Base-by-base conservation (phyloP, 2,888 invertebrate genomes). In the Argyresthia albistria region DNA sequence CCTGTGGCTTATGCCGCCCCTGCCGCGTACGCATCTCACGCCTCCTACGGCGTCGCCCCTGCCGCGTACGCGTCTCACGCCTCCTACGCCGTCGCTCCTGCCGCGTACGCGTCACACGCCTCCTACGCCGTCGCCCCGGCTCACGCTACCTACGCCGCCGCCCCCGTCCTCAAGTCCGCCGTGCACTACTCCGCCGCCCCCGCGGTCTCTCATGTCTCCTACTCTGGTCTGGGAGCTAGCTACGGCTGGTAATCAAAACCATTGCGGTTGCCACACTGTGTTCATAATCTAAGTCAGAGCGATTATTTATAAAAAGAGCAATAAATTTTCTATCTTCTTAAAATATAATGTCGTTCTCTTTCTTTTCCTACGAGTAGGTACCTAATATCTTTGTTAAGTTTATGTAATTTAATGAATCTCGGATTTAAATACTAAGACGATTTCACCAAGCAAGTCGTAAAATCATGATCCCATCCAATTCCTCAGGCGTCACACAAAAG, bases 171-270 rank as follows among this genome's bases (percentile, higher is more conserved):
- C 35, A 16, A 45, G n/a, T 25, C 43, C 2, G 51, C 51, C 43
- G 36, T 48, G 37, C 7, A 11, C 16, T 60, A 57, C 14, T 73
- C 74, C 14, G 88, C 89, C 54, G 87, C 88, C 51, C 79, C 84
- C 50, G 77, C 77, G 56, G 89, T 89, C 15, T 84, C 90, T 53
- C 89, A 89, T 64, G 80, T 87, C 56, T 74, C 79, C 58, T 90
- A 89, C 73, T 76, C 80, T 54, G 89, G 89, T 54, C 76, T 87
- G 52, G 89, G 89, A 56, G 80, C 86, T 43, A 79, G 83, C 56
- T 90, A 89, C 66, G 83, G 70, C 35, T 89, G 80, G 76, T 89
- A 48, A 52, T 37, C 39, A 37, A n/a, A 36, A 14, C 39, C n/a
- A 47, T 35, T n/a, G 12, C 1, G n/a, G 35, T 11, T 47, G 12